These are phyloP conservation scores for Ectemnius continuus DNA, from an alignment of 2,888 invertebrate species.

Conservation along the genomic window DNA sequence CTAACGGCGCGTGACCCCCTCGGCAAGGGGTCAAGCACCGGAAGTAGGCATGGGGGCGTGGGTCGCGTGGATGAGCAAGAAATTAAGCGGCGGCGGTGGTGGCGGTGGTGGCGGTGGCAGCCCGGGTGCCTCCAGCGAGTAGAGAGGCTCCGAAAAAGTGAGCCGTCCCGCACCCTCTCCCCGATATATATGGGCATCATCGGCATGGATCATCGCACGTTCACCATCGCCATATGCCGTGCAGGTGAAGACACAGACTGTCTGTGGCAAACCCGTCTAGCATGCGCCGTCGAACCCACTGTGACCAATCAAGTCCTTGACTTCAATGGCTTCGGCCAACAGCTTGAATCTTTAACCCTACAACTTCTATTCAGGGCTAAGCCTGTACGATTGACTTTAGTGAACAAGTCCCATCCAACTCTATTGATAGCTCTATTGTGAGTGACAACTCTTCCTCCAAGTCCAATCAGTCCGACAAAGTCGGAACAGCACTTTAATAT, in stretches of 20 bases:
- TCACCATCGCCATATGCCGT: conserved; percentile 70
- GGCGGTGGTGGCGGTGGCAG: too few relatives aligned
- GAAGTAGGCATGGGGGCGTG: conserved; percentile 65
- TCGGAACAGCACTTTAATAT: too few relatives aligned
- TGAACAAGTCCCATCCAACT: too few relatives aligned
- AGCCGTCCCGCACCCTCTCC: conserved; percentile 29
- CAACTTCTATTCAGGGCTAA: too few relatives aligned
- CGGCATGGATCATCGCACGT: conserved; percentile 36
- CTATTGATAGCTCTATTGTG: too few relatives aligned
- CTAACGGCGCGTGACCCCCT: conserved; percentile 69
- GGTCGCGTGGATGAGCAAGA: conserved; percentile 67
- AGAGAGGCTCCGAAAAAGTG: conserved; percentile 58
- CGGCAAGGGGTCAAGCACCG: conserved; percentile 72
- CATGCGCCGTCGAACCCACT: background rate
- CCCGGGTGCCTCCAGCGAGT: conserved; percentile 7
- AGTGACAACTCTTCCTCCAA: too few relatives aligned
- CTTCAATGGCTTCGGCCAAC: too few relatives aligned
- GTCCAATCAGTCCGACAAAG: too few relatives aligned
- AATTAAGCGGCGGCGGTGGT: conserved; percentile 47
- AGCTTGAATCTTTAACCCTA: too few relatives aligned
- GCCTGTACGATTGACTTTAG: too few relatives aligned
- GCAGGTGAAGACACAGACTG: conserved; percentile 70
- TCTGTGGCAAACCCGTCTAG: conserved; percentile 33
- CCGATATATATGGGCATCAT: conserved; percentile 36
- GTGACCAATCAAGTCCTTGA: too few relatives aligned